A percentile compares a stretch with the other conserved stretches of the same genome.
These are phyloP conservation scores for Eristalinus aeneus DNA, from an alignment of 2,888 invertebrate genomes.

Conservation along the genomic window DNA sequence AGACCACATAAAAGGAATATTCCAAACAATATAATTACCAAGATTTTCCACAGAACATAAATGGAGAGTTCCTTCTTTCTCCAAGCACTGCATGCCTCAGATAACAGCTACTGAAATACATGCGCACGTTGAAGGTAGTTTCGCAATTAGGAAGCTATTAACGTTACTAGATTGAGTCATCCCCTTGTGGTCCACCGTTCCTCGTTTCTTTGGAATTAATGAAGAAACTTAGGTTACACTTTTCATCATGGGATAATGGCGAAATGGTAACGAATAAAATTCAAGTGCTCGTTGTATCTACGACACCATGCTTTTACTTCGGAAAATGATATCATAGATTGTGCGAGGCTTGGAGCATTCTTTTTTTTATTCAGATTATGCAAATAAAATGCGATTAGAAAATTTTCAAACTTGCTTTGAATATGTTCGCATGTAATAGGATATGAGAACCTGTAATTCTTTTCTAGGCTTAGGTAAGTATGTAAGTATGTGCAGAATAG, in stretches of 20 bases:
- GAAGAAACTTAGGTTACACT: not conserved
- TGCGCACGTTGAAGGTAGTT: constrained; percentile 47
- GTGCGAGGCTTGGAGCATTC: not conserved
- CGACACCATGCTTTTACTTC: not conserved
- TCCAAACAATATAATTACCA: constrained; percentile 3
- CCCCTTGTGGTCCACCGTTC: not conserved
- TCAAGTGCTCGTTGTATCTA: not conserved
- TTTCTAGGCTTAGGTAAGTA: not conserved
- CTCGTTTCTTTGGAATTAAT: not conserved
- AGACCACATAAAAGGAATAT: not conserved
- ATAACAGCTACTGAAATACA: not conserved
- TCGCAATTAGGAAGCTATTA: constrained; percentile 59
- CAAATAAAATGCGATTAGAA: constrained; percentile 14
- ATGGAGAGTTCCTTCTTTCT: not conserved
- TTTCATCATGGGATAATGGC: not conserved
- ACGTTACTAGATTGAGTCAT: constrained; percentile 18
- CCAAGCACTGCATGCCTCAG: not conserved
- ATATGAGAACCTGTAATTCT: not conserved
- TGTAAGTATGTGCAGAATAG: too few relatives aligned
- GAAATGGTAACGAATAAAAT: not conserved
- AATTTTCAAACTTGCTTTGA: not conserved
- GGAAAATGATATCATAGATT: not conserved
- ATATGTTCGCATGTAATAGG: not conserved
- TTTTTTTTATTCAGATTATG: constrained; percentile 38
- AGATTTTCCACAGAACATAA: not conserved